phyloP scores from a whole-genome alignment of 2,113 vertebrate species.

The Gadus macrocephalus region DNA sequence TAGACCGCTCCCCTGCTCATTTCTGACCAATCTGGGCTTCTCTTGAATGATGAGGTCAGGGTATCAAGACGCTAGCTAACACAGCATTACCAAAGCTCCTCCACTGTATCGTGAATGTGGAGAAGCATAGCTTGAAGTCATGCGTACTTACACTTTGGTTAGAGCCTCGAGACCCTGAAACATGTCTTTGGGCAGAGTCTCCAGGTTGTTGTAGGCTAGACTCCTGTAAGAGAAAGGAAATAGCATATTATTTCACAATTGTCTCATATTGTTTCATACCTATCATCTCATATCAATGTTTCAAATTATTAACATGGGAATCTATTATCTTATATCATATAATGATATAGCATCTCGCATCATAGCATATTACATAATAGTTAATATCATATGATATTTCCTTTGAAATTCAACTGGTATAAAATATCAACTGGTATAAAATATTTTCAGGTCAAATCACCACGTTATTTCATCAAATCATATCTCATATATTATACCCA shows the following conservation, averaged over 20 bases:
- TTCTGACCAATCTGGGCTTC: too few relatives aligned
- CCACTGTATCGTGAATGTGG: not conserved
- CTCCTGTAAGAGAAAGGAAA: conserved; percentile 74
- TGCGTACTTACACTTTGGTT: conserved; percentile 91
- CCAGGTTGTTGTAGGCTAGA: conserved; percentile 96
- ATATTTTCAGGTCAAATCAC: not conserved
- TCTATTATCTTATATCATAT: too few relatives aligned
- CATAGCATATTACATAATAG: too few relatives aligned
- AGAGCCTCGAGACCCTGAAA: conserved; percentile 97
- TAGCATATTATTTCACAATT: too few relatives aligned
- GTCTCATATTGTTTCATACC: too few relatives aligned
- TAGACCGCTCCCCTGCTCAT: too few relatives aligned
- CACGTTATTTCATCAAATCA: not conserved
- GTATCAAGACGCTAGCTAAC: too few relatives aligned
- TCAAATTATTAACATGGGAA: too few relatives aligned
- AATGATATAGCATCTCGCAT: too few relatives aligned
- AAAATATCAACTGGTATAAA: not conserved
- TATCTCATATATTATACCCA: too few relatives aligned
- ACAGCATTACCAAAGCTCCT: too few relatives aligned
- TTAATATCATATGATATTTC: not conserved
- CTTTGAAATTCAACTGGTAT: not conserved
- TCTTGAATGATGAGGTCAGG: too few relatives aligned
- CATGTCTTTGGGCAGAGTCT: conserved; percentile 94
- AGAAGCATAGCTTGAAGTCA: not conserved
- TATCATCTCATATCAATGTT: not conserved